Evolutionary conservation across 53 echinoderm and acorn worm genomes (phyloP).

Genomic region (Apostichopus leukothele): DNA sequence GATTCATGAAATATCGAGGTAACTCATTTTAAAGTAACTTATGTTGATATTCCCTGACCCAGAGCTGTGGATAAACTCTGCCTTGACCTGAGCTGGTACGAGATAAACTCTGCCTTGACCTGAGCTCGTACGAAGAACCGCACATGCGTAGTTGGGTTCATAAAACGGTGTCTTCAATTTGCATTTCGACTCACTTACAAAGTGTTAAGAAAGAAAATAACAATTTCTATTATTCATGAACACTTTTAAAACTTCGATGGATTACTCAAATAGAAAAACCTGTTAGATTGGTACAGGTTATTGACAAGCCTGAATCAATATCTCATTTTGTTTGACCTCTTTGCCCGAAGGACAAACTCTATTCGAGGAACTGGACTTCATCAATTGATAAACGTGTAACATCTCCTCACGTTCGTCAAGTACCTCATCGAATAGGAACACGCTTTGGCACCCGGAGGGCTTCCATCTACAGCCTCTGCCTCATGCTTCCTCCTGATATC

Average conservation of each 20-base stretch:
- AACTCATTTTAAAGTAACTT: too few relatives aligned
- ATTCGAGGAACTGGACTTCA: slow-evolving; percentile 15
- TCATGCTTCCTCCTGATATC: not conserved
- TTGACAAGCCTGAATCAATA: slow-evolving; percentile 22
- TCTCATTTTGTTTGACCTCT: slow-evolving; percentile 15
- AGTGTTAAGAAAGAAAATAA: too few relatives aligned
- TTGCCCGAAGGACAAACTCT: slow-evolving; percentile 10
- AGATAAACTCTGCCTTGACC: too few relatives aligned
- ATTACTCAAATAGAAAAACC: not conserved
- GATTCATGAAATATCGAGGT: too few relatives aligned
- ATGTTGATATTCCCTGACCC: too few relatives aligned
- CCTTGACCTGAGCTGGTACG: too few relatives aligned
- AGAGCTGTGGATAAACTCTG: too few relatives aligned
- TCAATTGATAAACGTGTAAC: slow-evolving; percentile 34
- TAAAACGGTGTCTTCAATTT: too few relatives aligned
- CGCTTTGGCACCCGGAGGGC: not conserved
- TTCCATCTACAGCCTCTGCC: not conserved
- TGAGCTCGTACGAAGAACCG: too few relatives aligned
- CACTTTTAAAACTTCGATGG: not conserved
- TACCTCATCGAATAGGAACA: not conserved
- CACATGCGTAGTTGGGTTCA: too few relatives aligned
- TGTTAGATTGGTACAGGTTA: slow-evolving; percentile 7
- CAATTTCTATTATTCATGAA: too few relatives aligned
- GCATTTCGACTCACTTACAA: too few relatives aligned
- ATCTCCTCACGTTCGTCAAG: slow-evolving; percentile 17